Conservation (phyloP, 2,797 vertebrate species). For the Amblyopsis hoosieri region DNA sequence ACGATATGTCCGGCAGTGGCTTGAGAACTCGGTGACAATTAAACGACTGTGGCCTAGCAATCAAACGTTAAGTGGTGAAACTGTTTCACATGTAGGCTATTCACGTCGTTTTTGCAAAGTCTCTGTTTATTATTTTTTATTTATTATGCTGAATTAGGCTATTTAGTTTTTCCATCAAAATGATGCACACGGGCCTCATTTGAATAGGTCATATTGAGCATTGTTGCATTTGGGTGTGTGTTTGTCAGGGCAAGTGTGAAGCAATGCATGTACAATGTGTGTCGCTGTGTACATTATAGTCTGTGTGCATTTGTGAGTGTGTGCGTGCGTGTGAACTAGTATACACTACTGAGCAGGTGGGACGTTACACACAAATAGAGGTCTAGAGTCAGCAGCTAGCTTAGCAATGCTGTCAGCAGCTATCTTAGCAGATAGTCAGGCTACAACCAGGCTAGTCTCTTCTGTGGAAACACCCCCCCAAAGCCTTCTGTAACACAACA, state of each 20-base stretch:
- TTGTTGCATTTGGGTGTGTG: not conserved
- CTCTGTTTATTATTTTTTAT: too few species aligned
- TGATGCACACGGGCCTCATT: too few species aligned
- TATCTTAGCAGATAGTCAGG: conserved; percentile 46
- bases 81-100: too few species aligned
- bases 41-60: too few species aligned
- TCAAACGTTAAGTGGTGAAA: too few species aligned
- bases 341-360: conserved; percentile 49
- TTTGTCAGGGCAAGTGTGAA: not conserved
- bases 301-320: not conserved
- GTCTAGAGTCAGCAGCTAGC: conserved; percentile 60
- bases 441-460: conserved; percentile 49
- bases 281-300: not conserved
- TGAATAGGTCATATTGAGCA: too few species aligned
- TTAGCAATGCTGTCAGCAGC: conserved; percentile 55
- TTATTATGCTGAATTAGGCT: too few species aligned
- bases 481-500: conserved; percentile 25
- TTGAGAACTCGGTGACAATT: too few species aligned
- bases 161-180: too few species aligned
- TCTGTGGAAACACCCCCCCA: conserved; percentile 41
- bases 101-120: too few species aligned
- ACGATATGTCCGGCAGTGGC: too few species aligned
- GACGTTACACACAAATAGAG: conserved; percentile 36
- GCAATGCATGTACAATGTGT: not conserved
- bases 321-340: conserved; percentile 14